Evolutionary conservation across 35 echinoderm and acorn worm species (phyloP).

Genomic region (Anneissia japonica): DNA sequence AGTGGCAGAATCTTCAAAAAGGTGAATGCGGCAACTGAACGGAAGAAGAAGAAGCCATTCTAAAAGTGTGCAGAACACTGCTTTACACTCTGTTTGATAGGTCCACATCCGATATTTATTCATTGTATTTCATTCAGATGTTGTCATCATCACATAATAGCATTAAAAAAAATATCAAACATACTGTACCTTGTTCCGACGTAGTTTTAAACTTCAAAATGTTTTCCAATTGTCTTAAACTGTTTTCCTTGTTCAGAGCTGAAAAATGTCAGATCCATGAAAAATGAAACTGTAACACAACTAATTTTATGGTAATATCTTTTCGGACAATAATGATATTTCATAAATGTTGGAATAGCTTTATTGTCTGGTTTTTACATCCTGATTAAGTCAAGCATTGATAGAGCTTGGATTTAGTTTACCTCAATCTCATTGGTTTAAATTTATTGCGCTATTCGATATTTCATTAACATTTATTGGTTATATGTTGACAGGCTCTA

Average conservation of each 20-base stretch:
- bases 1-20: background rate
- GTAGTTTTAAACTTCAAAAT: too few relatives aligned
- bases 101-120: too few relatives aligned
- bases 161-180: background rate
- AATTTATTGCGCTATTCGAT: too few relatives aligned
- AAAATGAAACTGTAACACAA: too few relatives aligned
- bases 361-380: background rate
- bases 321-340: background rate
- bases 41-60: background rate
- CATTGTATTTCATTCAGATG: background rate
- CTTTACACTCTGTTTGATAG: background rate
- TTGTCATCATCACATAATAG: background rate
- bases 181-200: too few relatives aligned
- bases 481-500: slow-evolving; percentile 32
- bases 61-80: background rate
- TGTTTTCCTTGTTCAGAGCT: too few relatives aligned
- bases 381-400: too few relatives aligned
- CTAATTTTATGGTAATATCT: background rate
- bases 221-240: too few relatives aligned
- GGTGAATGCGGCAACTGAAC: background rate
- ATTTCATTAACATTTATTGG: too few relatives aligned
- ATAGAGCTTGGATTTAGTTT: too few relatives aligned
- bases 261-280: too few relatives aligned
- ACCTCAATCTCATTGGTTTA: too few relatives aligned
- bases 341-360: background rate